Percentiles rank a stretch among this genome's conserved stretches.
Evolutionary conservation across 2,797 vertebrate genomes (phyloP).

Genomic region (Myotis planiceps): DNA sequence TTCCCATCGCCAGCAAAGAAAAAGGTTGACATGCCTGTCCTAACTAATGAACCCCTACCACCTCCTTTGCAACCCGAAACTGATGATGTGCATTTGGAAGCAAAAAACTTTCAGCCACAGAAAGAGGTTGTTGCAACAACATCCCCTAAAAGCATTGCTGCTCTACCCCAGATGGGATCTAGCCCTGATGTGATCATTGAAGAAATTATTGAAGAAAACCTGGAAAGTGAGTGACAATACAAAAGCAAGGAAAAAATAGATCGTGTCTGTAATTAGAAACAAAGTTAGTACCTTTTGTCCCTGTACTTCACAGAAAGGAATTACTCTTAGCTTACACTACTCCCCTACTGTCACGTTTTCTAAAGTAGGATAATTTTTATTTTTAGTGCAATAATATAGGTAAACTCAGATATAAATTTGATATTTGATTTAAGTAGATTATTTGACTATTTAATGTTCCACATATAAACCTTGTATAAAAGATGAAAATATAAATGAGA

Average conservation of each 20-base stretch:
- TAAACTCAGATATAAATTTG: neutral
- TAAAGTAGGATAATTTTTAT: constrained; percentile 28
- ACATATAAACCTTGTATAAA: neutral
- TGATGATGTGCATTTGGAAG: neutral
- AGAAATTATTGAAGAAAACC: constrained; percentile 87
- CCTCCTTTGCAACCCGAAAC: constrained; percentile 27
- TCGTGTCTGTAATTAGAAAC: constrained; percentile 12
- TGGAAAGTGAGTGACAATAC: constrained; percentile 82
- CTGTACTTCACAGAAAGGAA: neutral
- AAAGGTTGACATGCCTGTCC: neutral
- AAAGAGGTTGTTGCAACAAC: neutral
- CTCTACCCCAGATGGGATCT: constrained; percentile 53
- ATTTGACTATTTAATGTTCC: constrained; percentile 41
- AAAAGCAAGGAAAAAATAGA: neutral
- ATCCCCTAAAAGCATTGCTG: constrained; percentile 59
- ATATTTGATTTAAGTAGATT: constrained; percentile 14
- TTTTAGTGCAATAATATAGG: constrained; percentile 41
- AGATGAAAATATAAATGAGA: neutral
- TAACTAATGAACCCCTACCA: constrained; percentile 16
- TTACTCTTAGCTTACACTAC: neutral
- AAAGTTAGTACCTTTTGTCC: neutral
- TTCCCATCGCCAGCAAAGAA: constrained; percentile 30
- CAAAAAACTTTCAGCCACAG: neutral
- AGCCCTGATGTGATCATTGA: constrained; percentile 88
- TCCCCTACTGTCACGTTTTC: neutral